Evolutionary conservation across 2,888 invertebrate species (phyloP).

Genomic region (Chelonus formosanus): DNA sequence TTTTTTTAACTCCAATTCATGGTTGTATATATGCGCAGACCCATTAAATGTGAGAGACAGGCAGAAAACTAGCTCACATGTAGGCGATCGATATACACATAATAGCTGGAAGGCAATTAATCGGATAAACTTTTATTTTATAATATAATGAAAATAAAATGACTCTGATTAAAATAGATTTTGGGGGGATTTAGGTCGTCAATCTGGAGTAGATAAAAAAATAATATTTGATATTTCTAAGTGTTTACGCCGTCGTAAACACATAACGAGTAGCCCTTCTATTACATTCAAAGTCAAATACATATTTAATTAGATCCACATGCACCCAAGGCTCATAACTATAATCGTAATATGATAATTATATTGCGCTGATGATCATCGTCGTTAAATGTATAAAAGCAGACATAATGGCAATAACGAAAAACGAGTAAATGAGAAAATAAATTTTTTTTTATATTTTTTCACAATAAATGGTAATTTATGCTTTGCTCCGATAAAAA

Average conservation of each 20-base stretch:
- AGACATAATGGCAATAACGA: background rate
- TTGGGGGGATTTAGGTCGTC: background rate
- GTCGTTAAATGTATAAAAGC: slow-evolving; percentile 29
- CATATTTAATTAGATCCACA: slow-evolving; percentile 45
- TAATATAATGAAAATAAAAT: too few species aligned
- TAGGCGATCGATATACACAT: slow-evolving; percentile 17
- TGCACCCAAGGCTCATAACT: too few species aligned
- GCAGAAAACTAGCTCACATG: slow-evolving; percentile 11
- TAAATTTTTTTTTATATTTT: too few species aligned
- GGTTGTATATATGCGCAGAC: slow-evolving; percentile 5
- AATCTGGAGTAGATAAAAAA: slow-evolving; percentile 5
- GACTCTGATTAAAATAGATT: too few species aligned
- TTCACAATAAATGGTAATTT: too few species aligned
- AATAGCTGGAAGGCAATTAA: background rate
- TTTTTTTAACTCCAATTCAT: background rate
- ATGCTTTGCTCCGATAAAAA: too few species aligned
- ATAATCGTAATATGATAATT: slow-evolving; percentile 57
- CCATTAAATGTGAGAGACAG: slow-evolving; percentile 12
- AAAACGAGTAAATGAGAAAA: background rate
- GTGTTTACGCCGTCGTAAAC: slow-evolving; percentile 13
- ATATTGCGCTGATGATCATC: slow-evolving; percentile 38
- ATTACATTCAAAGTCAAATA: too few species aligned
- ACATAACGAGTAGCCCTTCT: too few species aligned
- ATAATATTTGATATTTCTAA: background rate
- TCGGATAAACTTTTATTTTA: background rate